Base-by-base conservation (phyloP, 2,113 vertebrate genomes). In the Cynocephalus volans region DNA sequence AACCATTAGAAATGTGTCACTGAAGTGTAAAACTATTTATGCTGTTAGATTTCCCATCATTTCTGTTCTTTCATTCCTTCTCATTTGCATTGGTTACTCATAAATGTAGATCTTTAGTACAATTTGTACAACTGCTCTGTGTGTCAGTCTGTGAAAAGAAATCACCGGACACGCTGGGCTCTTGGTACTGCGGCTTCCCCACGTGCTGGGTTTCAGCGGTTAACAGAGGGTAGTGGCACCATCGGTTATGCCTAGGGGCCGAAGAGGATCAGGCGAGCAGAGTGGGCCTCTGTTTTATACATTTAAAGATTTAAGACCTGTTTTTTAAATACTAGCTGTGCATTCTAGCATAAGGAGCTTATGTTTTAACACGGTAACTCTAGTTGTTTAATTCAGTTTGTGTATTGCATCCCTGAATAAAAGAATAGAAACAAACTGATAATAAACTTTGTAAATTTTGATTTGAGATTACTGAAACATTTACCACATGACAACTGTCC, bases 51-150 rank as follows among this genome's bases (percentile, higher is more conserved):
- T 96, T 97, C 95, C 96, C 97, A 62, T 83, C 96, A 93, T 79
- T 70, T 95, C 94, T 95, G 76, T 58, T 41, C 96, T 95, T 65
- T 95, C 95, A 26, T 45, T 92, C 88, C 83, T 41, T 96, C 76
- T 90, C 88, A 82, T 98, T 96, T 97, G 98, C 97, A 96, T 95
- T 13, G 54, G 94, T 96, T 95, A 85, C 97, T 97, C 97, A 96
- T 83, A 94, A 72, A 65, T 67, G 92, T 65, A 97, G 90, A 92
- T 95, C 73, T 95, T 80, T 1, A n/a, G 91, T 64, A 41, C 0
- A 58, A 96, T 92, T 65, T 80, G 79, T 70, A 31, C 92, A 90
- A 64, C 97, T 6, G 33, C 45, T 56, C n/a, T 3, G 33, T n/a
- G 41, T 93, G 87, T 73, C 33, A 21, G 14, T 73, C 72, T 88